Base-by-base conservation (phyloP, 2,113 vertebrate genomes). In the Brachyistius frenatus region DNA sequence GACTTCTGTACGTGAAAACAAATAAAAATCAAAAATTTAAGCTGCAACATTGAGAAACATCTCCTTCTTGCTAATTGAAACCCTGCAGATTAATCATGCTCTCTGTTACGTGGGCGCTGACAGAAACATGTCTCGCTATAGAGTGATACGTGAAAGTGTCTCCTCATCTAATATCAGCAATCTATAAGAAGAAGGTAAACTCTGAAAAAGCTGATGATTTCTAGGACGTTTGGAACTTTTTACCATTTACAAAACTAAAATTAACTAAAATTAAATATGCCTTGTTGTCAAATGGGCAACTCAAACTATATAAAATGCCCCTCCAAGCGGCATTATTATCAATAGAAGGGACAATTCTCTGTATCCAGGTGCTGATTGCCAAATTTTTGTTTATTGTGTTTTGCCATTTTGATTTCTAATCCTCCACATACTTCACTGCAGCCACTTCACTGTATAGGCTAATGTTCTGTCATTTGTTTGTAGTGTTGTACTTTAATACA, bases 41-140 rank as follows among this genome's bases (percentile, higher is more conserved):
- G 15, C 31, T 53, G 36, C 47, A 8, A 63, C n/a, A 37, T 1
- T 11, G 30, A 65, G 14, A 71, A 53, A 72, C 5, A 39, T 4
- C n/a, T 64, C 54, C 30, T 49, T 0, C 30, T 3, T 41, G 31
- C 5, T 47, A 76, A 81, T 39, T 55, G 5, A 55, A 55, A 54
- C 41, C 23, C 30, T 33, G 41, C 52, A 53, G 1, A 49, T 71
- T 53, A 66, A 66, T 80, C 30, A 30, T 10, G 39, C 66, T 41
- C 41, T 58, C 33, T 31, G 2, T 4, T 37, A 15, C 13, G n/a
- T 49, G 11, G 31, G 1, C 8, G 5, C 10, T 37, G 49, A 31
- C 5, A 53, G 39, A 32, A 64, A 68, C 63, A 3, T 13, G 46
- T 47, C 35, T 61, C 33, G 37, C 16, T 30, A 23, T 6, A 44